A percentile compares a stretch with the other conserved stretches of the same genome.
Conservation (phyloP, 2,888 invertebrate genomes). For the Pandemis corylana region DNA sequence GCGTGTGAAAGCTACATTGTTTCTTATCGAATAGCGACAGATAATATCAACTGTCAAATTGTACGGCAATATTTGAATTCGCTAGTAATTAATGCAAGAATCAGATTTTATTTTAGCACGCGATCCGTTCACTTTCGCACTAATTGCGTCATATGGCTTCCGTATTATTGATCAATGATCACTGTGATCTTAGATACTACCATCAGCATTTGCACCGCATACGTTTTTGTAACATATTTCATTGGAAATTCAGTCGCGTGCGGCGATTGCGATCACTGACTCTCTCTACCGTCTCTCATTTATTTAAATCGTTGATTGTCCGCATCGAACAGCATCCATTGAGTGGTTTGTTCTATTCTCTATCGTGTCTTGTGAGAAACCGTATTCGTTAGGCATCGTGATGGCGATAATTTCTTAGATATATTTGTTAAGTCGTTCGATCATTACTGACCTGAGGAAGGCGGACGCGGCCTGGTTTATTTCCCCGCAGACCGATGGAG, state of each 20-base stretch:
- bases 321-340: conserved; percentile 50
- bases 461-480: conserved; percentile 50
- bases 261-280: conserved; percentile 50
- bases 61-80: conserved; percentile 8
- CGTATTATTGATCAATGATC: conserved; percentile 55
- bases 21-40: background rate
- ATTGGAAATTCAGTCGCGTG: conserved; percentile 77
- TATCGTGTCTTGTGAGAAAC: conserved; percentile 1
- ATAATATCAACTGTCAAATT: conserved; percentile 11
- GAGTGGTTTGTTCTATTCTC: conserved; percentile 46
- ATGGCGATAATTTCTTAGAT: conserved; percentile 41
- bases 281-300: conserved; percentile 59
- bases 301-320: conserved; percentile 45
- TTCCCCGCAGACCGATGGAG: conserved; percentile 9
- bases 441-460: conserved; percentile 58
- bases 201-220: conserved; percentile 45
- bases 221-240: conserved; percentile 66
- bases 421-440: conserved; percentile 48
- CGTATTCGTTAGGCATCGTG: conserved; percentile 12
- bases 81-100: conserved; percentile 26
- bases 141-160: conserved; percentile 62
- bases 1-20: conserved; percentile 10
- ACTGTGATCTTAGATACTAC: conserved; percentile 54
- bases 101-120: conserved; percentile 48
- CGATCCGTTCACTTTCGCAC: conserved; percentile 66